A percentile compares a stretch with the other conserved stretches of the same genome.
These are phyloP conservation scores for Nixonia krombeini DNA, from an alignment of 1,140 invertebrate species.

Conservation along the genomic window DNA sequence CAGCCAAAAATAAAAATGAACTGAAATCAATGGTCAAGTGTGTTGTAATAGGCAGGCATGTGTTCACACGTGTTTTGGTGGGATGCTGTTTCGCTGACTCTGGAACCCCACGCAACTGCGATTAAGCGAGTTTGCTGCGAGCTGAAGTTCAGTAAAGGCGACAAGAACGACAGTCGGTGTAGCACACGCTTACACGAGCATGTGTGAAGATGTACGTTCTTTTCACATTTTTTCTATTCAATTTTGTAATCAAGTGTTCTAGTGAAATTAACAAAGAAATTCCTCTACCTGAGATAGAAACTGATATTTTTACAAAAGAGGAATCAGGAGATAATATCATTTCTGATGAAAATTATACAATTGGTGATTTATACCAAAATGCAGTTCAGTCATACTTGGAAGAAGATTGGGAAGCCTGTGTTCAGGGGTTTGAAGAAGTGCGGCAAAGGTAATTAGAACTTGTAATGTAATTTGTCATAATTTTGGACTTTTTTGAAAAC, in stretches of 20 bases:
- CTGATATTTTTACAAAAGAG: slow-evolving; percentile 3
- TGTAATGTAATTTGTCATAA: neutral
- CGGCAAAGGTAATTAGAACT: slow-evolving; percentile 64
- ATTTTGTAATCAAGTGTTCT: neutral
- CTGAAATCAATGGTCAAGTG: too few relatives aligned
- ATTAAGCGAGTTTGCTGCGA: neutral
- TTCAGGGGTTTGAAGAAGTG: slow-evolving; percentile 75
- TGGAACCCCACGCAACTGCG: neutral
- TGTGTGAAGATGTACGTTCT: neutral
- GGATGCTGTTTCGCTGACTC: too few relatives aligned
- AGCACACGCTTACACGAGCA: neutral
- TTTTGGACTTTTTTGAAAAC: too few relatives aligned
- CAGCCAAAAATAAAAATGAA: too few relatives aligned
- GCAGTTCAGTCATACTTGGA: slow-evolving; percentile 79
- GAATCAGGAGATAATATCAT: slow-evolving; percentile 7
- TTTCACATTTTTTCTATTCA: neutral
- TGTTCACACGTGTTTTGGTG: too few relatives aligned
- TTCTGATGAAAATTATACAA: slow-evolving; percentile 7
- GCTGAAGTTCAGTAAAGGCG: too few relatives aligned
- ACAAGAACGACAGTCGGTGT: neutral
- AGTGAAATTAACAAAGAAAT: neutral
- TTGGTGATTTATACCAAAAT: slow-evolving; percentile 53
- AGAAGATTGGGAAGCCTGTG: slow-evolving; percentile 79
- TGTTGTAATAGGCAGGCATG: too few relatives aligned
- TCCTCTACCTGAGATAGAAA: neutral